These are phyloP conservation scores for Nannobrachium achirus DNA, from an alignment of 2,113 vertebrate genomes.

Conservation along the genomic window DNA sequence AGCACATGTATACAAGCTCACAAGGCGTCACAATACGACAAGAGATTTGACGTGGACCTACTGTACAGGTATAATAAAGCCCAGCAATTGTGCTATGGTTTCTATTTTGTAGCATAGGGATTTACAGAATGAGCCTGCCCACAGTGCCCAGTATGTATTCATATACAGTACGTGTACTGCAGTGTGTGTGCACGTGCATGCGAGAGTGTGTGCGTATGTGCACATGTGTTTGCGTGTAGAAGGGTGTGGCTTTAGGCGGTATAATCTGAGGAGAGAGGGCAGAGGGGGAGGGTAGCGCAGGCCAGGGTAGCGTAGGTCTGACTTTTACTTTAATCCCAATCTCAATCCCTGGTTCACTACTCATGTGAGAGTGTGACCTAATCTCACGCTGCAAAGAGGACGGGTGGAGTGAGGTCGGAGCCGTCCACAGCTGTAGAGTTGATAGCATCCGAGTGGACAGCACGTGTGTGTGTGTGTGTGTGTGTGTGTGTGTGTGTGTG, in stretches of 20 bases:
- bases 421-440: no score
- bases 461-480: constrained; percentile 13
- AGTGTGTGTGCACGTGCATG: no score
- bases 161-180: no score
- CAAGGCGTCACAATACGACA: no score
- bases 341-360: not conserved
- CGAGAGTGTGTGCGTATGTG: not conserved
- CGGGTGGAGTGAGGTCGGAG: not conserved
- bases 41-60: no score
- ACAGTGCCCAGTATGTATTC: no score
- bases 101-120: no score
- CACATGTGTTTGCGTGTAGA: not conserved
- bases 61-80: no score
- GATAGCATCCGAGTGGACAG: not conserved
- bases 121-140: no score
- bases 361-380: not conserved
- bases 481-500: constrained; percentile 1
- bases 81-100: no score
- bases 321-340: not conserved
- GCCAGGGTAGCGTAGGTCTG: not conserved
- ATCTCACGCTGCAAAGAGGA: not conserved
- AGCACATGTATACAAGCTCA: no score
- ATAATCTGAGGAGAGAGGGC: not conserved
- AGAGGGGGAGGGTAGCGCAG: not conserved
- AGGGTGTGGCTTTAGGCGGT: not conserved